A percentile compares a stretch with the other conserved stretches of the same genome.
These are phyloP conservation scores for Anas platyrhynchos DNA, from an alignment of 2,113 vertebrate genomes.

Conservation along the genomic window DNA sequence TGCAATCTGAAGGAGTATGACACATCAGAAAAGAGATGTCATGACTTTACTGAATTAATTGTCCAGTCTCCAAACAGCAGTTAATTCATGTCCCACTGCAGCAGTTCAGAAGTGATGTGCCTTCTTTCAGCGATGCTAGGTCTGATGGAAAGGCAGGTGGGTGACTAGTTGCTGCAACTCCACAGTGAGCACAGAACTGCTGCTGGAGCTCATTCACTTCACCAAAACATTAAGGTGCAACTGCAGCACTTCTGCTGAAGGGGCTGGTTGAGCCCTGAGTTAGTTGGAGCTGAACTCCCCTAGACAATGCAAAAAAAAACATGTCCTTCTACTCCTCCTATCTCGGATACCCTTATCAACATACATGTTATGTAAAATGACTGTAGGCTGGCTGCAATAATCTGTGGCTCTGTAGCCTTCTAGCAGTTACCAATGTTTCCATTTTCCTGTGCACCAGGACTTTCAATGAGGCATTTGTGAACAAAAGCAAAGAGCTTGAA, in stretches of 20 bases:
- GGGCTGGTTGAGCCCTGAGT: no score
- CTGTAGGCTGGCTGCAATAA: background rate
- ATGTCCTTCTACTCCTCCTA: background rate
- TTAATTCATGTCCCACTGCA: background rate
- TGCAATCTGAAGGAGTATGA: background rate
- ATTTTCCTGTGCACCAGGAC: background rate
- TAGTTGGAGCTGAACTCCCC: no score
- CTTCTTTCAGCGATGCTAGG: background rate
- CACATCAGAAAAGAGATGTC: background rate
- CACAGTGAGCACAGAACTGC: no score
- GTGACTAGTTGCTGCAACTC: background rate
- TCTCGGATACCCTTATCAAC: background rate
- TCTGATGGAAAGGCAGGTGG: background rate
- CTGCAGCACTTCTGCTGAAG: background rate
- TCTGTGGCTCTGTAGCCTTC: no score
- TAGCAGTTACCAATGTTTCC: background rate
- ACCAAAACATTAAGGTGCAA: background rate
- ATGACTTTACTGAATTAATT: background rate
- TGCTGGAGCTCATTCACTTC: background rate
- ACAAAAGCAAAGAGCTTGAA: background rate
- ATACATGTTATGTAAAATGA: background rate
- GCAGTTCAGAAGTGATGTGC: background rate
- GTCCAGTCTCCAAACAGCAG: background rate
- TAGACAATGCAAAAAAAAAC: no score
- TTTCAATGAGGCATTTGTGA: background rate